Evolutionary conservation across 1,140 invertebrate genomes (phyloP).

Genomic region (Panulirus ornatus): DNA sequence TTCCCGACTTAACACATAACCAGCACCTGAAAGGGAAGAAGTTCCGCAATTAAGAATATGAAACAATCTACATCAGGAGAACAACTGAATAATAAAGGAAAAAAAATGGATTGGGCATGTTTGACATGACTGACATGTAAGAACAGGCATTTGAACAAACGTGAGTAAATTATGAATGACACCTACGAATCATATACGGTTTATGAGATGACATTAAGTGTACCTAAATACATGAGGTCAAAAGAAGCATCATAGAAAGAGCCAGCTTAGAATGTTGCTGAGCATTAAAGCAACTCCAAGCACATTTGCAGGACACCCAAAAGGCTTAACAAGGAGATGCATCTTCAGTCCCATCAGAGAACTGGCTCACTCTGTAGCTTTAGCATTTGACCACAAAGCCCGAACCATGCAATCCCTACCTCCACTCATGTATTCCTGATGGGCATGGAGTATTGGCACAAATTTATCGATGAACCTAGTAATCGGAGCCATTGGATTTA

Average conservation of each 20-base stretch:
- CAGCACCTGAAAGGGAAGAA: slow-evolving; percentile 75
- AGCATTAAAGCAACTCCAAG: slow-evolving; percentile 21
- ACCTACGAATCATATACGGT: not conserved
- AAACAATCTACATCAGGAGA: too few species aligned
- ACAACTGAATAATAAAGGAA: not conserved
- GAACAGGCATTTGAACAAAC: slow-evolving; percentile 1
- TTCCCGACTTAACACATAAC: slow-evolving; percentile 92
- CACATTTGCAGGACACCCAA: slow-evolving; percentile 2
- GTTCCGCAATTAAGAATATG: not conserved
- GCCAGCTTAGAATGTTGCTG: slow-evolving; percentile 50
- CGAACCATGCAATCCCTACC: slow-evolving; percentile 43
- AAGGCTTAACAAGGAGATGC: slow-evolving; percentile 25
- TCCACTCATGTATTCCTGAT: slow-evolving; percentile 70
- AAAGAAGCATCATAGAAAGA: slow-evolving; percentile 52
- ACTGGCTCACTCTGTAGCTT: slow-evolving; percentile 50
- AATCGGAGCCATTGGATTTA: slow-evolving; percentile 65
- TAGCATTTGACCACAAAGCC: slow-evolving; percentile 31
- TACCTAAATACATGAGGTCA: slow-evolving; percentile 25
- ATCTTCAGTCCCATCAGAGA: slow-evolving; percentile 31
- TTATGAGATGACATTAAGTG: slow-evolving; percentile 32
- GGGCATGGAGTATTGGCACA: slow-evolving; percentile 63
- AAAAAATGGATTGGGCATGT: slow-evolving; percentile 13
- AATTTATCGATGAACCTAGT: slow-evolving; percentile 69
- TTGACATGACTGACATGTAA: slow-evolving; percentile 26
- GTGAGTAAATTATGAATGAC: not conserved